Conservation (phyloP, 1,140 invertebrate genomes). For the Nomia melanderi region DNA sequence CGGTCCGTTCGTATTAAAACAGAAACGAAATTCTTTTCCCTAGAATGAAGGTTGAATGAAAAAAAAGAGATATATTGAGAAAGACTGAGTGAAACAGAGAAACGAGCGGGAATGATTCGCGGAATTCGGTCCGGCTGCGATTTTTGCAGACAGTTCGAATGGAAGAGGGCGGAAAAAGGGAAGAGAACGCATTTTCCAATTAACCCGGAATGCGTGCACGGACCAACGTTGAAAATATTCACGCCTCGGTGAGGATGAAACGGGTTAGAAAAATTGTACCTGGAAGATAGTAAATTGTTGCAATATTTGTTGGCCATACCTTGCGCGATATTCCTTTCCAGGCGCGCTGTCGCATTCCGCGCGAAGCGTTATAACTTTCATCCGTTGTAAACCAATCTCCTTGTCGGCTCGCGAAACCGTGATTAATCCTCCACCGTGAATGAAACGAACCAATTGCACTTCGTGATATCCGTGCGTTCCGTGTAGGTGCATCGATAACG, state of each 20-base stretch:
- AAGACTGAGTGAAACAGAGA: no score
- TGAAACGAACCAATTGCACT: slow-evolving; percentile 16
- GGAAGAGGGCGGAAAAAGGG: no score
- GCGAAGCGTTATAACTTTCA: neutral
- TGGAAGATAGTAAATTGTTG: neutral
- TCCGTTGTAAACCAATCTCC: neutral
- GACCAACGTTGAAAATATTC: neutral
- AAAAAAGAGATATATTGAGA: no score
- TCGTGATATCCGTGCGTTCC: neutral
- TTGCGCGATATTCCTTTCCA: neutral
- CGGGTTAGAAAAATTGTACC: neutral
- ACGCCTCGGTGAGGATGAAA: neutral
- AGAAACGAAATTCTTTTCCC: neutral
- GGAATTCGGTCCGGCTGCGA: neutral
- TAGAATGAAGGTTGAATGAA: neutral
- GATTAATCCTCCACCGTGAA: slow-evolving; percentile 8
- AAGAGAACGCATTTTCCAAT: slow-evolving; percentile 1
- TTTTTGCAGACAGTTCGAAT: neutral
- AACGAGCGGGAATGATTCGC: neutral
- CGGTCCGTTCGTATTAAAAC: neutral
- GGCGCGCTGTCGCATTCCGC: neutral
- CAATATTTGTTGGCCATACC: neutral
- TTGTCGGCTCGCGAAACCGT: slow-evolving; percentile 3
- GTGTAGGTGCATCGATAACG: no score
- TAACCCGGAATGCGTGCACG: neutral